These are phyloP conservation scores for Wiebesia pumilae DNA, from an alignment of 1,140 invertebrate genomes.

Conservation along the genomic window DNA sequence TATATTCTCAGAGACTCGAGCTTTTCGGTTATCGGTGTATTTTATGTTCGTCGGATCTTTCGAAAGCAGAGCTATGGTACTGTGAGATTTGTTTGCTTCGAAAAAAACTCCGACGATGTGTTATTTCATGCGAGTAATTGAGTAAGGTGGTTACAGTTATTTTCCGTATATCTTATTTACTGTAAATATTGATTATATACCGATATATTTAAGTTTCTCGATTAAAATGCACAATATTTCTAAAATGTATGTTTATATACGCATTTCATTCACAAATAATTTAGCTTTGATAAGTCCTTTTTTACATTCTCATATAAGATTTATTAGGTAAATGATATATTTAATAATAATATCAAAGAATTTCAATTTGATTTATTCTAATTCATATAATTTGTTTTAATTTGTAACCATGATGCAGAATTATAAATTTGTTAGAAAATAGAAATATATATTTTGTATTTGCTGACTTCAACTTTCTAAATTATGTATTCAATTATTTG, in stretches of 20 bases:
- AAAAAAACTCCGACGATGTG: not conserved
- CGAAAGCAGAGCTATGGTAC: not conserved
- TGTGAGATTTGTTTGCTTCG: conserved; percentile 15
- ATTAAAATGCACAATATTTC: not conserved
- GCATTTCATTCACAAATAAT: too few species aligned
- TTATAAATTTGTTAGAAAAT: too few species aligned
- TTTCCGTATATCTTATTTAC: not conserved
- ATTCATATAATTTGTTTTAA: too few species aligned
- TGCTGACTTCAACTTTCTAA: too few species aligned
- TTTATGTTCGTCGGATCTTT: conserved; percentile 32
- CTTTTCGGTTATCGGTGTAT: not conserved
- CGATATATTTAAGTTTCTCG: not conserved
- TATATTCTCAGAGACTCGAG: not conserved
- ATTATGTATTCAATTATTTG: too few species aligned
- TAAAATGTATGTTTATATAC: not conserved
- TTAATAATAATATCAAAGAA: too few species aligned
- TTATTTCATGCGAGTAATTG: conserved; percentile 19
- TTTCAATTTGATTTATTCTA: too few species aligned
- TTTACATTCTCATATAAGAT: too few species aligned
- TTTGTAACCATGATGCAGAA: too few species aligned
- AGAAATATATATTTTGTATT: too few species aligned
- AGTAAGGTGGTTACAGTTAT: not conserved
- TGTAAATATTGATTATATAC: not conserved
- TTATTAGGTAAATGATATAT: too few species aligned
- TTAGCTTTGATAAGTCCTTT: too few species aligned